These are phyloP conservation scores for Scophthalmus maximus DNA, from an alignment of 2,113 vertebrate genomes.

Conservation along the genomic window DNA sequence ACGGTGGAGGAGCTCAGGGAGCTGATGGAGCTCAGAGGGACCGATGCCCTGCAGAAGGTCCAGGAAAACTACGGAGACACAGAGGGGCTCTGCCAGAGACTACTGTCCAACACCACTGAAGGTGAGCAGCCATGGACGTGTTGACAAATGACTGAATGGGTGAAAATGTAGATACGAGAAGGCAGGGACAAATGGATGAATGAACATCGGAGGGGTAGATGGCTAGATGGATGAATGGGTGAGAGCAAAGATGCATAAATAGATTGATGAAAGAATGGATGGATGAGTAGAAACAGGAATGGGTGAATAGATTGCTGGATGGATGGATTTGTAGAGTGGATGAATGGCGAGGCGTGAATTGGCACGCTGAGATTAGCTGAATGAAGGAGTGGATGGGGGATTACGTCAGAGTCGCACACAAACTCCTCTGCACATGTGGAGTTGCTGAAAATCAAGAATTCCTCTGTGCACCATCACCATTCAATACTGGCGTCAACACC, in stretches of 20 bases:
- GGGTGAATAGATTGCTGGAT: conserved; percentile 14
- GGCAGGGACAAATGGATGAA: background rate
- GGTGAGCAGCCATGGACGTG: conserved; percentile 78
- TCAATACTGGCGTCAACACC: too few species aligned
- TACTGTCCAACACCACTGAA: conserved; percentile 87
- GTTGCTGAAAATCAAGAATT: background rate
- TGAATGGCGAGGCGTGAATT: conserved; percentile 1
- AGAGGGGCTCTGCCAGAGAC: conserved; percentile 88
- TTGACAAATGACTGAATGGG: background rate
- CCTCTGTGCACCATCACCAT: conserved; percentile 2
- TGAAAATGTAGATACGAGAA: background rate
- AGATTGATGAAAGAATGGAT: background rate
- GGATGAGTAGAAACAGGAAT: conserved; percentile 28
- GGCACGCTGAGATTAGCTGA: conserved; percentile 1
- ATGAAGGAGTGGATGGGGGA: conserved; percentile 6
- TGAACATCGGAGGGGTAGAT: conserved; percentile 11
- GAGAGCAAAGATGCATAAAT: conserved; percentile 17
- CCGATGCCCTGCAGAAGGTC: conserved; percentile 89
- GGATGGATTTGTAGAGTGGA: conserved; percentile 12
- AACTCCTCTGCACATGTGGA: background rate
- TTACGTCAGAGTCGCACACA: conserved; percentile 10
- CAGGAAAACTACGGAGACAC: conserved; percentile 88
- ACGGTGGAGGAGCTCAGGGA: conserved; percentile 87
- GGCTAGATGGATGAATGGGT: conserved; percentile 25
- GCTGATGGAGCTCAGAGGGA: conserved; percentile 91